phyloP scores from a whole-genome alignment of 2,113 vertebrate genomes.

The Elephantulus edwardii region DNA sequence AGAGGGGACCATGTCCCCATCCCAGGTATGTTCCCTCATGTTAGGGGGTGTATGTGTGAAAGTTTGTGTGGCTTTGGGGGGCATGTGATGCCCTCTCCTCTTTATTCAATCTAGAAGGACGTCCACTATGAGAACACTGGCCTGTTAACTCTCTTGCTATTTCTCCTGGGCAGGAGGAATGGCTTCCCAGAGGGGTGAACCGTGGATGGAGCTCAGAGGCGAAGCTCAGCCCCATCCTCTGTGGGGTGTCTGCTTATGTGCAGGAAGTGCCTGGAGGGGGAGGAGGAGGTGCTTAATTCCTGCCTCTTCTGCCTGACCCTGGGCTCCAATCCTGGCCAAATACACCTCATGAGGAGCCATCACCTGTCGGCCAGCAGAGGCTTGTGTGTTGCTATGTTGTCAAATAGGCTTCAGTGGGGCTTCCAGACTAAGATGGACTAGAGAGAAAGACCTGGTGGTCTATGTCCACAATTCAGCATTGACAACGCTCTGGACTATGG shows the following conservation, averaged over 20 bases:
- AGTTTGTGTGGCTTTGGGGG: too few relatives aligned
- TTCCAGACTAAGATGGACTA: background rate
- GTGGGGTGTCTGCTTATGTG: background rate
- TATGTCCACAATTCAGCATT: background rate
- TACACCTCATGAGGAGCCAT: background rate
- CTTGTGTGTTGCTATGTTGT: background rate
- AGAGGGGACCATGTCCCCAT: background rate
- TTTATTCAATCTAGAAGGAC: background rate
- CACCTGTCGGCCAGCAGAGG: background rate
- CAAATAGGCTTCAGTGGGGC: background rate
- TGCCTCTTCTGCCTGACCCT: background rate
- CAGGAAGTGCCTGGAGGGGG: rapidly evolving
- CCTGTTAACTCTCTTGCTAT: background rate
- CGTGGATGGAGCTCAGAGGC: rapidly evolving
- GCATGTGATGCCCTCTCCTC: background rate
- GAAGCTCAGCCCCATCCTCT: background rate
- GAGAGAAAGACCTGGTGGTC: background rate
- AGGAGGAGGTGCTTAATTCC: background rate
- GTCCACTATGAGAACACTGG: background rate
- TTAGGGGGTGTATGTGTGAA: too few relatives aligned
- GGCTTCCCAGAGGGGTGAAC: background rate
- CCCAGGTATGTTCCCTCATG: background rate
- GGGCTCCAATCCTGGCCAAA: background rate
- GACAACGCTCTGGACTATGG: background rate
- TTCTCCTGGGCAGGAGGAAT: background rate